A percentile compares a stretch with the other conserved stretches of the same genome.
phyloP scores from a whole-genome alignment of 2,113 vertebrate genomes.

The Mormyrus iriodes region DNA sequence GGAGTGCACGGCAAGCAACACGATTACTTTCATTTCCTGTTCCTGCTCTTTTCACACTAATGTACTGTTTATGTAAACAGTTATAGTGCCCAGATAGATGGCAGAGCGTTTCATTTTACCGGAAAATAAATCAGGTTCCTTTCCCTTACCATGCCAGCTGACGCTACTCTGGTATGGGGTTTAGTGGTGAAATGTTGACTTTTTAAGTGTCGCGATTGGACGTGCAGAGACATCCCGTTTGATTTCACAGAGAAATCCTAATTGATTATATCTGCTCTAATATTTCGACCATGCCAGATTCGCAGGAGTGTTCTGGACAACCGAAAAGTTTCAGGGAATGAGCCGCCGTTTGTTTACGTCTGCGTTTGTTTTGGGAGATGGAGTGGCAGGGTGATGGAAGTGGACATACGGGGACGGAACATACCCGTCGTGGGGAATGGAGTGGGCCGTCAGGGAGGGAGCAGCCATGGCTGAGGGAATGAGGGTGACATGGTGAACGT shows the following conservation, averaged over 20 bases:
- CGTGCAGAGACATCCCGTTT: neutral
- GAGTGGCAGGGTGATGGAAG: neutral
- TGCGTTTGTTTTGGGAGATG: neutral
- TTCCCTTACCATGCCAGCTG: neutral
- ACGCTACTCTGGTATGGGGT: neutral
- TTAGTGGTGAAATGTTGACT: neutral
- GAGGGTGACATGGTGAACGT: neutral
- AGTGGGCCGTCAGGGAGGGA: neutral
- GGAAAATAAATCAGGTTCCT: neutral
- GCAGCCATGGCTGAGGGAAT: neutral
- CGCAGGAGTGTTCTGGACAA: too few relatives aligned
- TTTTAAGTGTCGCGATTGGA: neutral
- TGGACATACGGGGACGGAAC: neutral
- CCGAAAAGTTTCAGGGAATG: neutral
- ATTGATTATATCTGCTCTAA: neutral
- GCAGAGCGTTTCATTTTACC: neutral
- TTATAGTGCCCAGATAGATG: neutral
- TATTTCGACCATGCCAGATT: neutral
- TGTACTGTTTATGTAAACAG: neutral
- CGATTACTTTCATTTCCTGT: constrained; percentile 9
- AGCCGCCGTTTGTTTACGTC: neutral
- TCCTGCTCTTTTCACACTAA: neutral
- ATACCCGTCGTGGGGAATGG: neutral
- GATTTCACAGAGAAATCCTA: neutral
- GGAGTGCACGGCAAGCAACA: neutral